Evolutionary conservation across 2,888 invertebrate genomes (phyloP), one percentile per base, ranked within the genome.

Genomic region (Stenurella melanura): DNA sequence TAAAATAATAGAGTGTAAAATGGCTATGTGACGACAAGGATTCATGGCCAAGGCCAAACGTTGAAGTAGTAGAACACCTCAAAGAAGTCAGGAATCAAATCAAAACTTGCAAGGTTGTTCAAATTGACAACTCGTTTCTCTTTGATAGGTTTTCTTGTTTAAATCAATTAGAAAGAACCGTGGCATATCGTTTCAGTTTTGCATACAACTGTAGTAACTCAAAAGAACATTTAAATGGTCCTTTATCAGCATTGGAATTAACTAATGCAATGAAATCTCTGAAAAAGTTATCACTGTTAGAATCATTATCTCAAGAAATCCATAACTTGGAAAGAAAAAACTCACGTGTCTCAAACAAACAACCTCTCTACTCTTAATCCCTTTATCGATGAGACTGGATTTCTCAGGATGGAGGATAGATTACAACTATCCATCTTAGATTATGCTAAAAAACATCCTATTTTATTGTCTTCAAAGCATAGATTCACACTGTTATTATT

Each of bases 381-480:
- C 15, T 74, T 74, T 68, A 58, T 74, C 2, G 67, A 54, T 67
- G 50, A 67, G 54, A 30, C 54, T 30, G 68, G 73, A 21, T 54
- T 50, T 9, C 61, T 74, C 21, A 68, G 74, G 18, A 68, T 68
- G 61, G 68, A 54, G 38, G 74, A 63, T 74, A 56, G 64, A 21
- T 38, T 73, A 10, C 42, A 58, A 26, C 26, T 42, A 10, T 68
- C 68, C 4, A 15, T 17, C 12, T 18, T 74, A 9, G 67, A 50
- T 34, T 74, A 74, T 60, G 61, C 42, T 0, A 21, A 64, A n/a
- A 64, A 64, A 61, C 34, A 66, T 38, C 56, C 64, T 12, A 5
- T 63, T 34, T 38, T 77, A 19, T 58, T 74, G 21, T 66, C 64
- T 19, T 56, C 67, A 34, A 60, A 42, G n/a, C 73, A 77, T 42